These are phyloP conservation scores for Apis laboriosa DNA, from an alignment of 1,140 invertebrate species.

Conservation along the genomic window DNA sequence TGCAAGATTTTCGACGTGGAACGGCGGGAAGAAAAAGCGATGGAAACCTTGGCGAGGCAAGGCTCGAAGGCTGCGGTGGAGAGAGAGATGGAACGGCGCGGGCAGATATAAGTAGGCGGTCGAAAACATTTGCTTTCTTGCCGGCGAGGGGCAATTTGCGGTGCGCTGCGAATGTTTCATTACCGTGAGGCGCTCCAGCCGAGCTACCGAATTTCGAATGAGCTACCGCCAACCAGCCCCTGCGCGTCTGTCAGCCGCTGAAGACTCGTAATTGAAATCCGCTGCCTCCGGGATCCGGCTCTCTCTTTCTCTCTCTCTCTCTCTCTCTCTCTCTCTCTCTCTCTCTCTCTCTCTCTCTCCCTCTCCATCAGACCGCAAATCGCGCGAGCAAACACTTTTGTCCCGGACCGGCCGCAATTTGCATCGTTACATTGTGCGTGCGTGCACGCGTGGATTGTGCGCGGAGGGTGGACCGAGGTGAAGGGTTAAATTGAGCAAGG, in stretches of 20 bases:
- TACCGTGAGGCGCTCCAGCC: slow-evolving; percentile 73
- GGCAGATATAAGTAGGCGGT: slow-evolving; percentile 64
- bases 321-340: slow-evolving; percentile 7
- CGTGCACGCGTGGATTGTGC: slow-evolving; percentile 33
- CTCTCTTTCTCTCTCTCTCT: slow-evolving; percentile 12
- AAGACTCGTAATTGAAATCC: slow-evolving; percentile 80
- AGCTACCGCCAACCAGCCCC: slow-evolving; percentile 69
- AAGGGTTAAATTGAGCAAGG: background rate
- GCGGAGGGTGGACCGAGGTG: background rate
- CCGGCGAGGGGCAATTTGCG: slow-evolving; percentile 78
- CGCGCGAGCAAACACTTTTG: slow-evolving; percentile 79
- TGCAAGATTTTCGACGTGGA: slow-evolving; percentile 3
- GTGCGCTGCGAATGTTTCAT: slow-evolving; percentile 81
- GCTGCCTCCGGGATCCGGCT: slow-evolving; percentile 69
- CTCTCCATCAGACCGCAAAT: slow-evolving; percentile 75
- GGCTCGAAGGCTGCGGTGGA: slow-evolving; percentile 1
- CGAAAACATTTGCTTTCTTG: slow-evolving; percentile 75
- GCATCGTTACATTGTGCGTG: slow-evolving; percentile 67
- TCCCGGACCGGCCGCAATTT: slow-evolving; percentile 74
- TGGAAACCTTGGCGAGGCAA: background rate
- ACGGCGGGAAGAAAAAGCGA: background rate
- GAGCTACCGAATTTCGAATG: slow-evolving; percentile 81
- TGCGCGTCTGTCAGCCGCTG: slow-evolving; percentile 57
- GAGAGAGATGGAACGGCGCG: background rate
- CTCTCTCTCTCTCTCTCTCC: background rate